Percentiles rank a stretch among this genome's conserved stretches.
These are phyloP conservation scores for Pao palembangensis DNA, from an alignment of 2,113 vertebrate species.

Conservation along the genomic window DNA sequence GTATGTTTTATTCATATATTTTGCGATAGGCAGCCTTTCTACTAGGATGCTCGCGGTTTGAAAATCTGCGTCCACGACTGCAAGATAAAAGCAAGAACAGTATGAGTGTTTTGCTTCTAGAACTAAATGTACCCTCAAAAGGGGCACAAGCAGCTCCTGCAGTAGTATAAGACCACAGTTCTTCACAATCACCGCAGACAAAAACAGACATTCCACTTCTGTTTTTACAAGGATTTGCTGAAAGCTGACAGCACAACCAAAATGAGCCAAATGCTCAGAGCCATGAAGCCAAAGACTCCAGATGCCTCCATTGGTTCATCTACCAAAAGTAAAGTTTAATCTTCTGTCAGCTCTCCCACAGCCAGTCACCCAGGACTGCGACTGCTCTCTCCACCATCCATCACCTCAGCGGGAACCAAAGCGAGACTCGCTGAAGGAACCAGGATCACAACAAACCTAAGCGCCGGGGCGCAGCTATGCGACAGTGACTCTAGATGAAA, in stretches of 20 bases:
- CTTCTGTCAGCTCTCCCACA: slow-evolving; percentile 57
- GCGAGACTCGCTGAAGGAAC: slow-evolving; percentile 49
- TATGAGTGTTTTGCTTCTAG: not conserved
- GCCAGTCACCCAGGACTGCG: slow-evolving; percentile 50
- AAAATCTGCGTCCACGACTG: slow-evolving; percentile 18
- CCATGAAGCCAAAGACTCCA: slow-evolving; percentile 50
- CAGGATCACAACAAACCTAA: slow-evolving; percentile 64
- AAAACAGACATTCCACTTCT: slow-evolving; percentile 21
- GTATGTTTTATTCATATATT: slow-evolving; percentile 67
- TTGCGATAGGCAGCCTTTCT: slow-evolving; percentile 32
- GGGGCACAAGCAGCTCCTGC: slow-evolving; percentile 11
- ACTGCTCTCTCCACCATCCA: slow-evolving; percentile 54
- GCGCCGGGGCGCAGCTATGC: slow-evolving; percentile 56
- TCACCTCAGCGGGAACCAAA: slow-evolving; percentile 61
- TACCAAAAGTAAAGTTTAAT: slow-evolving; percentile 54
- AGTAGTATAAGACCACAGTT: slow-evolving; percentile 31
- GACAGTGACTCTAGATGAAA: slow-evolving; percentile 51
- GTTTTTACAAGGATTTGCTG: slow-evolving; percentile 50
- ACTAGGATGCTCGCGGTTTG: slow-evolving; percentile 22
- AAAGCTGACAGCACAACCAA: slow-evolving; percentile 52
- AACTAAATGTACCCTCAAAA: not conserved
- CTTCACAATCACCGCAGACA: slow-evolving; percentile 13
- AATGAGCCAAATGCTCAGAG: slow-evolving; percentile 58
- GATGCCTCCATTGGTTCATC: slow-evolving; percentile 54
- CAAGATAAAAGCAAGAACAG: slow-evolving; percentile 15